These are phyloP conservation scores for Lasius platythorax DNA, from an alignment of 2,888 invertebrate species.

Conservation along the genomic window DNA sequence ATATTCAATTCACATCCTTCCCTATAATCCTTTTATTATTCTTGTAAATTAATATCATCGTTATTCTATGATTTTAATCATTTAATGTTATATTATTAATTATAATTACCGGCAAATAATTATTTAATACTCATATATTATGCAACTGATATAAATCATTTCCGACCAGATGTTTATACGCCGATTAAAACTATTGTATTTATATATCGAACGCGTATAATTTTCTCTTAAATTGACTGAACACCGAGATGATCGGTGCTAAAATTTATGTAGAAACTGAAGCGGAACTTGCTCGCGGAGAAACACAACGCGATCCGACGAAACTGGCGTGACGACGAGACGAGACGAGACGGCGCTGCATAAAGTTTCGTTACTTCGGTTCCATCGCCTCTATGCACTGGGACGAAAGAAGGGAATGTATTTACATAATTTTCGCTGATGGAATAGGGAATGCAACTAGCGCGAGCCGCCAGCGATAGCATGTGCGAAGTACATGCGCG, in stretches of 20 bases:
- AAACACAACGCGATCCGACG: conserved; percentile 2
- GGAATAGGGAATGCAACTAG: not conserved
- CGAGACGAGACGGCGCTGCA: conserved; percentile 18
- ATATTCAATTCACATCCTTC: conserved; percentile 14
- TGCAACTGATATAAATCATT: not conserved
- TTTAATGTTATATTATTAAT: conserved; percentile 15
- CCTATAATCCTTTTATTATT: not conserved
- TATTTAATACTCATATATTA: not conserved
- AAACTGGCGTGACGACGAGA: not conserved
- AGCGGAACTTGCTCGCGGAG: not conserved
- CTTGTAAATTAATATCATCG: not conserved
- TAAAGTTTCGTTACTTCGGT: conserved; percentile 40
- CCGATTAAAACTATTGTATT: not conserved
- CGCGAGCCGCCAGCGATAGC: conserved; percentile 1
- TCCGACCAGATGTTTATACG: not conserved
- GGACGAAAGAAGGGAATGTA: conserved; percentile 26
- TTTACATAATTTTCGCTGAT: conserved; percentile 63
- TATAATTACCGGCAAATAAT: not conserved
- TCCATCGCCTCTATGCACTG: not conserved
- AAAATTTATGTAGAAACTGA: conserved; percentile 23
- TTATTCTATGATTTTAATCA: not conserved
- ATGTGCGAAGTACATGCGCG: conserved; percentile 55
- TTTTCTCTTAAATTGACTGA: conserved; percentile 3
- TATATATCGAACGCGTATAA: not conserved
- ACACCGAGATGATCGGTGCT: conserved; percentile 6